A percentile compares a stretch with the other conserved stretches of the same genome.
phyloP scores from a whole-genome alignment of 2,888 invertebrate species.

The Podabrus alpinus region DNA sequence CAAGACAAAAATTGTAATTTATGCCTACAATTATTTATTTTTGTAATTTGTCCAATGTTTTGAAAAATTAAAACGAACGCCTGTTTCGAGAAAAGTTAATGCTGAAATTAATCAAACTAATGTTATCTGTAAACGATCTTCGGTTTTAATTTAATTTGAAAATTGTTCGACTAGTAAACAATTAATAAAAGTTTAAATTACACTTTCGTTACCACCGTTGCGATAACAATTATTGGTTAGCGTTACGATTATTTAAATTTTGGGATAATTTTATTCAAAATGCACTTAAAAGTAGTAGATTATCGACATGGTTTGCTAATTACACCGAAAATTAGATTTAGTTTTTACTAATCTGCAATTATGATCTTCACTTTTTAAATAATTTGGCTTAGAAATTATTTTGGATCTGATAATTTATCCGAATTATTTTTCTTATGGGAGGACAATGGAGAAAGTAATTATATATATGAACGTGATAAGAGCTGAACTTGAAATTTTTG shows the following conservation, averaged over 20 bases:
- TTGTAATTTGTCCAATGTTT: no score
- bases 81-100: not conserved
- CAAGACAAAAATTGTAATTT: no score
- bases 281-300: not conserved
- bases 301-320: not conserved
- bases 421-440: not conserved
- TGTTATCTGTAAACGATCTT: not conserved
- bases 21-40: no score
- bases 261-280: not conserved
- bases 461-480: not conserved
- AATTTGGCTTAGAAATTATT: not conserved
- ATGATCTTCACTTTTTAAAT: not conserved
- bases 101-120: not conserved
- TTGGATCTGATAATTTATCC: not conserved
- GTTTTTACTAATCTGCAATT: not conserved
- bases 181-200: not conserved
- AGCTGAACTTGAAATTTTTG: not conserved
- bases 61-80: no score
- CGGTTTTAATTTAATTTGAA: not conserved
- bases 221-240: not conserved
- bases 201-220: not conserved
- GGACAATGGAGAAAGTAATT: not conserved
- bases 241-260: not conserved
- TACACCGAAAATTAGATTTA: not conserved
- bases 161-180: not conserved